These are phyloP conservation scores for Sphecodes monilicornis DNA, from an alignment of 2,888 invertebrate species.

Conservation along the genomic window DNA sequence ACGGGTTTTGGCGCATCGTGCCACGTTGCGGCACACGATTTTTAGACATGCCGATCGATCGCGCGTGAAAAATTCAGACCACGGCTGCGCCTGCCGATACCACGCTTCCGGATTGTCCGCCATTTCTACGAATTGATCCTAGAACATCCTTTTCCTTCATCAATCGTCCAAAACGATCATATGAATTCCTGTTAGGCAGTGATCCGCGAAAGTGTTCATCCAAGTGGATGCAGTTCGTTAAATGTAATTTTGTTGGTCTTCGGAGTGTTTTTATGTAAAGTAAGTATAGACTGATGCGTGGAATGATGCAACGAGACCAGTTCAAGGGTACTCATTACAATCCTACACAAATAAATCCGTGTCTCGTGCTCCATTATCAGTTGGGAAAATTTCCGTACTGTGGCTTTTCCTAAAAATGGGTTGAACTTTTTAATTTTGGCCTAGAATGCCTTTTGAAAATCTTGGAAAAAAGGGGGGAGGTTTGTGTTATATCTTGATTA, in stretches of 20 bases:
- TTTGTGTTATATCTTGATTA: too few relatives aligned
- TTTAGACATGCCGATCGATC: constrained; percentile 13
- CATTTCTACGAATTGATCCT: background rate
- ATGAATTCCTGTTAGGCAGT: background rate
- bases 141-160: background rate
- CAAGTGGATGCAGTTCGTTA: background rate
- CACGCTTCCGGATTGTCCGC: background rate
- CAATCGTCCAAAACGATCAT: background rate
- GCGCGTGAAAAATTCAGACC: constrained; percentile 14
- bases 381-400: too few relatives aligned
- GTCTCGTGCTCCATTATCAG: background rate
- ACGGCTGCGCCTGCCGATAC: constrained; percentile 5
- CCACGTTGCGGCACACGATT: constrained; percentile 24
- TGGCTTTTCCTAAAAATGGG: too few relatives aligned
- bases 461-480: too few relatives aligned
- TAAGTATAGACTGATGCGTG: background rate
- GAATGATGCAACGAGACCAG: too few relatives aligned
- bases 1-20: background rate
- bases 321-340: too few relatives aligned
- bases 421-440: too few relatives aligned
- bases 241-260: background rate
- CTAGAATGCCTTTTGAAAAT: too few relatives aligned
- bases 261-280: background rate
- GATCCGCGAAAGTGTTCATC: background rate
- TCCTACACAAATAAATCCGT: too few relatives aligned